Base-by-base conservation (phyloP, 2,797 vertebrate species). In the Peromyscus aztecus region DNA sequence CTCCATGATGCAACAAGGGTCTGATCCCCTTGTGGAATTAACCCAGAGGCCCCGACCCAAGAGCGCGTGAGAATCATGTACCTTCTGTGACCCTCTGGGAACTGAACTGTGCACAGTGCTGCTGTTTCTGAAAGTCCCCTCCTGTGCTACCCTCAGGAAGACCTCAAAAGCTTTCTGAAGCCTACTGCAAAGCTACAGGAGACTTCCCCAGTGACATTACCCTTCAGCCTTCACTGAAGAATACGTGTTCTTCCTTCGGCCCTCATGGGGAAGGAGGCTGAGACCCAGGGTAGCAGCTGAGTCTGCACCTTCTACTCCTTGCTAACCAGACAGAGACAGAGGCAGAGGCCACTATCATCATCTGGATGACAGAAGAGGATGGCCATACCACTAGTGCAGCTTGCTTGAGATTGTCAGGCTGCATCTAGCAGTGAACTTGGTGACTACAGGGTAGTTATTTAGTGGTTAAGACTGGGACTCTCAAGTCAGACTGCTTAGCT, bases 381-480 rank as follows among this genome's bases (percentile, higher is more conserved):
- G 2, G n/a, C 17, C 4, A 37, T 27, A 4, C 0, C 3, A 55
- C 34, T 29, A 37, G 52, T 0, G 0, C 2, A 52, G 55, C 57
- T 46, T 37, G 19, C 52, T 31, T 52, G 37, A 21, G 0, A 88
- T n/a, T 2, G 1, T 19, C 13, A 13, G 3, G 4, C 27, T 5
- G 31, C 6, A 23, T 43, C 27, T 9, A 0, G 69, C 24, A 2
- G 0, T 21, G 14, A 37, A 49, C 75, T 34, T 0, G 37, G 80
- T 46, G 2, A 49, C 13, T 49, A 11, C 1, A 11, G 67, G 21
- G 40, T n/a, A 11, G 7, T 59, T 10, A 3, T 52, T 90, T 29
- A 90, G 31, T 49, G 63, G 46, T 61, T 21, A 49, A 31, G 52
- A 29, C 55, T 0, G 27, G 52, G 52, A 29, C 21, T 59, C 37